A percentile compares a stretch with the other conserved stretches of the same genome.
Conservation (phyloP, 2,113 vertebrate species). For the Aviceda subcristata region DNA sequence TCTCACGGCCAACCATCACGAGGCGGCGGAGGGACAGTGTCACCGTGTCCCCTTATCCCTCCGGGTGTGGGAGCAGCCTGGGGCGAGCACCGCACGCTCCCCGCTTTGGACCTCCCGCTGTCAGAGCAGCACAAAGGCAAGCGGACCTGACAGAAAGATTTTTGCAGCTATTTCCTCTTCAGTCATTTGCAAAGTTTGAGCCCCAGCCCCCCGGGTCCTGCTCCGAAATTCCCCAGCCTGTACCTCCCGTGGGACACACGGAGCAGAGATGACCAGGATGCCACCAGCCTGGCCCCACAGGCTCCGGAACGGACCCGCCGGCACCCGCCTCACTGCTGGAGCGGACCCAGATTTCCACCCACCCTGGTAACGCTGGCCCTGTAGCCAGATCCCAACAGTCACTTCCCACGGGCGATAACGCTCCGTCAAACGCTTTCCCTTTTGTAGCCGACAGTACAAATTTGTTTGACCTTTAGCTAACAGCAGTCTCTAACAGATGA, state of each 20-base stretch:
- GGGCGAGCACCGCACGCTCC: background rate
- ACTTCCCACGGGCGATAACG: background rate
- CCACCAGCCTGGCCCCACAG: background rate
- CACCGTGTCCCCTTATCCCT: background rate
- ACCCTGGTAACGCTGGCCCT: background rate
- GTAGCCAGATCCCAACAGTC: background rate
- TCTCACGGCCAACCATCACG: fast-evolving
- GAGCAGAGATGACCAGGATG: background rate
- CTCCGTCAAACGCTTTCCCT: background rate
- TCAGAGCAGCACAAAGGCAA: background rate
- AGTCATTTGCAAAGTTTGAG: background rate
- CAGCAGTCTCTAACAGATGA: background rate
- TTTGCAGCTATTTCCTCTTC: background rate
- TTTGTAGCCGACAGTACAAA: background rate
- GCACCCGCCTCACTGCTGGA: fast-evolving
- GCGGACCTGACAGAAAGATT: background rate
- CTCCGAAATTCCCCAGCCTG: background rate
- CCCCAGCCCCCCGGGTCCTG: background rate
- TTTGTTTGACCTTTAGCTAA: background rate
- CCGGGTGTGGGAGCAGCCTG: background rate
- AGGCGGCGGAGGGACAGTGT: background rate
- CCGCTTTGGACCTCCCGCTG: fast-evolving
- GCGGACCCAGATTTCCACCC: fast-evolving
- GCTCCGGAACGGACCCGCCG: background rate
- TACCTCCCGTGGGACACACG: fast-evolving